Evolutionary conservation across 1,140 invertebrate species (phyloP), one percentile per base, ranked within the genome.

Genomic region (Phocides pigmalion): DNA sequence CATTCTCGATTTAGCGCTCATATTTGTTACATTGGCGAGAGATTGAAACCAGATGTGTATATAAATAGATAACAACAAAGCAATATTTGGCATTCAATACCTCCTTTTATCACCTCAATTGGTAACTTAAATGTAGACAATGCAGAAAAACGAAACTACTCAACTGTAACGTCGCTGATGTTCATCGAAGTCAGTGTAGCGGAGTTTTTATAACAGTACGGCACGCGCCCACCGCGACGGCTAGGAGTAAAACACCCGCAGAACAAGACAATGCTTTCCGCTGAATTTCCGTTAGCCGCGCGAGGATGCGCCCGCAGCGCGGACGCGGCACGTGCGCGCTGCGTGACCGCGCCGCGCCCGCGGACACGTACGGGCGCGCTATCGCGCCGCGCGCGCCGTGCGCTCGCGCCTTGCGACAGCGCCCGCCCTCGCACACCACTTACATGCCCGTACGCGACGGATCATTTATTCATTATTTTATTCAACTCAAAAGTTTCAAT

Each of bases 241-340:
- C 47, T n/a, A n/a, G 58, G 16, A 41, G 32, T 49, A 15, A 25
- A 46, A 32, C 62, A 49, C 51, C 46, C 62, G 50, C 39, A 35
- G 41, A 11, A 49, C 46, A 49, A 25, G 17, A 28, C 39, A 6
- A 42, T 15, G 20, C 3, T 44, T 42, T 9, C 39, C 39, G 5
- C 0, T 11, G 4, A 44, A 4, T 47, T 22, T n/a, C 44, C 20
- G 44, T 25, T 47, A n/a, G 0, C 41, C 44, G 16, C 0, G 44
- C 44, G 15, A 47, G 44, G 44, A 47, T 12, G 42, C n/a, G 41
- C 39, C 39, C 17, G 50, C 19, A 20, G 6, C 19, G 47, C 54
- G 42, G n/a, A n/a, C n/a, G n/a, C n/a, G n/a, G n/a, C n/a, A n/a
- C 62, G 28, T 42, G 54, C 37, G 37, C 47, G 53, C 22, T 28